Conservation (phyloP, 2,113 vertebrate species). For the Plecotus auritus region DNA sequence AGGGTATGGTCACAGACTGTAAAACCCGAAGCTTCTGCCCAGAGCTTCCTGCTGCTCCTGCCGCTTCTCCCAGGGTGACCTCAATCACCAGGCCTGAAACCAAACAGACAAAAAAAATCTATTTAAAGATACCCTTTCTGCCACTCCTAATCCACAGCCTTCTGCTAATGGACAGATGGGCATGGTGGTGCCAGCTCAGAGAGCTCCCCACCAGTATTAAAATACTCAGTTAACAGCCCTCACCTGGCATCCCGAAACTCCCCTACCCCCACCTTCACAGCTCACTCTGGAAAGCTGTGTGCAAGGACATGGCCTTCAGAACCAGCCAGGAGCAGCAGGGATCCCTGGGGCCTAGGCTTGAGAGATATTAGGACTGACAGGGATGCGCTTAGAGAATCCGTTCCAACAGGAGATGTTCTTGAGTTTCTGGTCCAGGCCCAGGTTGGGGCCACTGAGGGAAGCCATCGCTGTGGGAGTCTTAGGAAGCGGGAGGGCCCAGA, state of each 20-base stretch:
- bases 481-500: not conserved
- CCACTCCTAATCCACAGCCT: conserved; percentile 40
- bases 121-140: conserved; percentile 43
- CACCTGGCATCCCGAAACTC: not conserved
- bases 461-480: not conserved
- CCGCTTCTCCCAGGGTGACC: conserved; percentile 43
- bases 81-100: conserved; percentile 32
- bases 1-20: not conserved
- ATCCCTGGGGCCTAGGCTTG: not conserved
- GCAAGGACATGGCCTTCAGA: not conserved
- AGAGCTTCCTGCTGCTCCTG: not conserved
- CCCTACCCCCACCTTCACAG: not conserved
- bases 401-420: not conserved
- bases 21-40: not conserved
- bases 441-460: not conserved
- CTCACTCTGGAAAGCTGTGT: not conserved
- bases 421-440: not conserved
- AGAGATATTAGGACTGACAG: not conserved
- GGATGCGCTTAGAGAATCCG: not conserved
- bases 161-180: not conserved
- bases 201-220: not conserved
- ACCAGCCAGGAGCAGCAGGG: not conserved
- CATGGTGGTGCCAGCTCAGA: not conserved
- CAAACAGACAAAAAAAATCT: conserved; percentile 50
- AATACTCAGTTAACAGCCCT: not conserved